Evolutionary conservation across 2,797 vertebrate genomes (phyloP), one percentile per base, ranked within the genome.

Genomic region (Hyperoplus lanceolatus): DNA sequence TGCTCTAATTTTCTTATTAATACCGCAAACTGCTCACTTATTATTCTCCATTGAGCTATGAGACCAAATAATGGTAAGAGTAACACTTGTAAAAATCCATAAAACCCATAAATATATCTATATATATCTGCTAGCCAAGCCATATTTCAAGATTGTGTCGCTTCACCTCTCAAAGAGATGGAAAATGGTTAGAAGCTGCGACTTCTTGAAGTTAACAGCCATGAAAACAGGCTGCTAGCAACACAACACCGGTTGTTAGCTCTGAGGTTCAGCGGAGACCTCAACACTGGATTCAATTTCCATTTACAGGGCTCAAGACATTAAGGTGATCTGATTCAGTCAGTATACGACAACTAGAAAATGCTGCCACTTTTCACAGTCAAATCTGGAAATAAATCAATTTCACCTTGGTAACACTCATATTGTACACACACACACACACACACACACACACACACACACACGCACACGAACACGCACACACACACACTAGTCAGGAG

Each of bases 201-300:
- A 50, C 41, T 68, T 62, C 65, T 38, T 8, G 3, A 65, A 43
- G 13, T 41, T 56, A 73, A 81, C 65, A 79, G 38, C 57, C 53
- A 60, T 63, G n/a, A 67, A 68, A 76, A 78, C 43, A 54, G 8
- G 46, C 29, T 10, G 15, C 29, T 50, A 58, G 60, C 45, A 70
- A 72, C 6, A 13, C 50, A 21, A 50, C 41, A 18, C 54, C 60
- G 61, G 18, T 60, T 84, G 67, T 75, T 61, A 56, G 49, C 5
- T 9, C 3, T 13, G 36, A 42, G 54, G 13, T 74, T 68, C 53
- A 71, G 41, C 62, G 63, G 72, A 60, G 46, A 64, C 51, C 15
- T 64, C 59, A 75, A 84, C 72, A 5, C 16, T 55, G 50, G 42
- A 66, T 85, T 81, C 63, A 75, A 63, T 81, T 74, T 81, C 46